Conservation (phyloP, 2,888 invertebrate species). For the Cephus sareptanus region DNA sequence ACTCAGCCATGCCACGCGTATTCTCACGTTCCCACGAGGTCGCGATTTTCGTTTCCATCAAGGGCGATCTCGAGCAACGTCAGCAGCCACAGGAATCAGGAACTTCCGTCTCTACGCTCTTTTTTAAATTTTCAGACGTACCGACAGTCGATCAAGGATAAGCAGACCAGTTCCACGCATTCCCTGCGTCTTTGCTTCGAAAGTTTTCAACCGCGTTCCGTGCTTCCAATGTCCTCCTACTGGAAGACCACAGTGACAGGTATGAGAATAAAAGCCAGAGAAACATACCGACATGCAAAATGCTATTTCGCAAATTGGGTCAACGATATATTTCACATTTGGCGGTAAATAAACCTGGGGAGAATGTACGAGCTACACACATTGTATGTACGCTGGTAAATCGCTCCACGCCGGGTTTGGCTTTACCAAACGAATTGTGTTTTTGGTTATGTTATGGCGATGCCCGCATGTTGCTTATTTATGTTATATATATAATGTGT, state of each 20-base stretch:
- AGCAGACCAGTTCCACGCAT: no score
- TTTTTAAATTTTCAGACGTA: no score
- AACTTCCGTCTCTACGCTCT: no score
- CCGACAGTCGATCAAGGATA: not conserved
- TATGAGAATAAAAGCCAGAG: not conserved
- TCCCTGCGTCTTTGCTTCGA: not conserved
- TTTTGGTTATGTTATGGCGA: not conserved
- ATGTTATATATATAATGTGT: not conserved
- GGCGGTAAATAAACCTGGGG: slow-evolving; percentile 6
- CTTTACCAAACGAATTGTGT: not conserved
- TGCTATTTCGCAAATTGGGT: not conserved
- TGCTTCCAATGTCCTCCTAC: not conserved
- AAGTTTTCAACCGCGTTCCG: not conserved
- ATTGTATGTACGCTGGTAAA: not conserved
- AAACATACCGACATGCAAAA: not conserved
- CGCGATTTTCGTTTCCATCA: not conserved
- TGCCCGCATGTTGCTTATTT: not conserved
- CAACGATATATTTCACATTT: slow-evolving; percentile 1
- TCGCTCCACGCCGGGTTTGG: not conserved
- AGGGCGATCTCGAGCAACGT: no score
- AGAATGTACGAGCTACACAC: not conserved
- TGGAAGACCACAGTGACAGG: no score
- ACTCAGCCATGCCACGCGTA: not conserved
- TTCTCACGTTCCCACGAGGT: not conserved
- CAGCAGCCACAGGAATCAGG: no score